Percentiles rank a stretch among this genome's conserved stretches.
Evolutionary conservation across 2,888 invertebrate species (phyloP).

Genomic region (Stenodema calcarata): DNA sequence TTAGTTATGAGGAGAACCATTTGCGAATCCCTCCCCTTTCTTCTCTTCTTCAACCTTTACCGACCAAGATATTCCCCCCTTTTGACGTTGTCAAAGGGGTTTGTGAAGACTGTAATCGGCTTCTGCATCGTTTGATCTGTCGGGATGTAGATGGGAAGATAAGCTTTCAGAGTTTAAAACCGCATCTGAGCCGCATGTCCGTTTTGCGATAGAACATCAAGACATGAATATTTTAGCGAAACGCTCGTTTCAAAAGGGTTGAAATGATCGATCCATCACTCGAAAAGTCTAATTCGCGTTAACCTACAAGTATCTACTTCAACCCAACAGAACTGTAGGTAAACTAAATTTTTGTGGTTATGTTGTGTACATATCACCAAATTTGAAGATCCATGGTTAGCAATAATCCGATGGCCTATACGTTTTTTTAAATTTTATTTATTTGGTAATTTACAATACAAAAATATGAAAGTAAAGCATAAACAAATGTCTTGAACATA

Average conservation of each 20-base stretch:
- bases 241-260: neutral
- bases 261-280: too few species aligned
- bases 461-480: too few species aligned
- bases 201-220: neutral
- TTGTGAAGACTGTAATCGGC: slow-evolving; percentile 32
- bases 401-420: too few species aligned
- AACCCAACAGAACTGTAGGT: too few species aligned
- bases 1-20: slow-evolving; percentile 9
- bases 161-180: slow-evolving; percentile 34
- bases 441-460: too few species aligned
- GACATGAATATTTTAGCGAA: neutral
- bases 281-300: too few species aligned
- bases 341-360: too few species aligned
- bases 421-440: too few species aligned
- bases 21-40: neutral
- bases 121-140: slow-evolving; percentile 37
- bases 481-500: too few species aligned
- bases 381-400: too few species aligned
- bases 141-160: slow-evolving; percentile 23
- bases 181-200: neutral
- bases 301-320: too few species aligned
- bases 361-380: too few species aligned
- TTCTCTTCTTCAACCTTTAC: neutral
- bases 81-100: neutral
- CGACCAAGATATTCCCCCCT: neutral